Conservation (phyloP, 2,113 vertebrate species). For the Semicossyphus pulcher region DNA sequence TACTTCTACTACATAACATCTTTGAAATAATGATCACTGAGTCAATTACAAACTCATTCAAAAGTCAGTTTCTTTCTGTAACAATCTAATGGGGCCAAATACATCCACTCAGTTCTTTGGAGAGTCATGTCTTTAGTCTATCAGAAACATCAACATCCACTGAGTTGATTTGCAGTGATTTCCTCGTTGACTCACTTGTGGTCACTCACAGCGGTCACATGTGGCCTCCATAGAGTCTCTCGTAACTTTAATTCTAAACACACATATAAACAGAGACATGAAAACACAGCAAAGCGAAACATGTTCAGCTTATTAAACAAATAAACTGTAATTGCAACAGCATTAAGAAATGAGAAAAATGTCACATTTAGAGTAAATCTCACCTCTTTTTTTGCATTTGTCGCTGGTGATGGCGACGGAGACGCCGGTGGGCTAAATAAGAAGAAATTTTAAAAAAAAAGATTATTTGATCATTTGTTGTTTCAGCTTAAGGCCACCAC, state of each 20-base stretch:
- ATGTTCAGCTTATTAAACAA: not conserved
- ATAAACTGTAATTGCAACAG: not conserved
- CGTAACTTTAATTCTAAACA: slow-evolving; percentile 56
- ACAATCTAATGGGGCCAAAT: slow-evolving; percentile 11
- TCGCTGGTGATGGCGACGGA: slow-evolving; percentile 11
- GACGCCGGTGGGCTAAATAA: slow-evolving; percentile 47
- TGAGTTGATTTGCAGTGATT: not conserved
- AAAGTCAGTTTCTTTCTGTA: not conserved
- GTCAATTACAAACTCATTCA: not conserved
- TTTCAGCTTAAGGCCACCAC: slow-evolving; percentile 1
- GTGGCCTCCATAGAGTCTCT: not conserved
- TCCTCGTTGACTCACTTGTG: slow-evolving; percentile 1
- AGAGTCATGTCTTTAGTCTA: slow-evolving; percentile 2
- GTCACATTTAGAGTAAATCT: not conserved
- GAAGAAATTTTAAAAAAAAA: not conserved
- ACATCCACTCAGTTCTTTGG: not conserved
- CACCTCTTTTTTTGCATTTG: slow-evolving; percentile 72
- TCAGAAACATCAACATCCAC: not conserved
- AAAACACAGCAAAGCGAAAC: not conserved
- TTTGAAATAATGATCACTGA: slow-evolving; percentile 36
- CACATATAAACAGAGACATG: not conserved
- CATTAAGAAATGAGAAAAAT: not conserved
- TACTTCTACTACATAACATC: not conserved
- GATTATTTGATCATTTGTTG: not conserved
- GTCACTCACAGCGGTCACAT: slow-evolving; percentile 7